phyloP scores from a whole-genome alignment of 2,888 invertebrate species.

The Malachius bipustulatus region DNA sequence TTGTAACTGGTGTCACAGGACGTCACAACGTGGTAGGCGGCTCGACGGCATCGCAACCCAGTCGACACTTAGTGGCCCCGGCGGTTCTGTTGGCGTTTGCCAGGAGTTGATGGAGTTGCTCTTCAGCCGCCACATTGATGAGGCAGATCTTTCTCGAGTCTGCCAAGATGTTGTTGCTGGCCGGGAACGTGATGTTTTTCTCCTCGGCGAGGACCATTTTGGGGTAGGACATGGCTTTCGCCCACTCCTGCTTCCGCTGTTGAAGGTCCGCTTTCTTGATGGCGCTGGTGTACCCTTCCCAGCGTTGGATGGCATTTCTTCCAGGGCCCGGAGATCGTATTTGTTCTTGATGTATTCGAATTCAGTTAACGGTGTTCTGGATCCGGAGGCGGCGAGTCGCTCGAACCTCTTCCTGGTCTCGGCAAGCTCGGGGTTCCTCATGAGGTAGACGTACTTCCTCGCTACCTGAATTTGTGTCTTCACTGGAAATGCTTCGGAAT shows the following conservation, averaged over 20 bases:
- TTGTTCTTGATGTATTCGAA: constrained; percentile 4
- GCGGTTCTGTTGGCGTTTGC: too few relatives aligned
- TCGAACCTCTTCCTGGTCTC: neutral
- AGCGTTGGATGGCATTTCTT: neutral
- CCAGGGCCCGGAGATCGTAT: neutral
- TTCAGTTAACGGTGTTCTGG: constrained; percentile 11
- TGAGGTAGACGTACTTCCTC: constrained; percentile 6
- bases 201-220: neutral
- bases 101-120: constrained; percentile 4
- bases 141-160: neutral
- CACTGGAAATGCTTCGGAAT: constrained; percentile 7
- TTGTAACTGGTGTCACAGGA: constrained; percentile 3
- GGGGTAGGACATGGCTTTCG: neutral
- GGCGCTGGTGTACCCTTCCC: neutral
- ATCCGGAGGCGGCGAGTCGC: constrained; percentile 8
- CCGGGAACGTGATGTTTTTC: neutral
- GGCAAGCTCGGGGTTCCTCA: constrained; percentile 8
- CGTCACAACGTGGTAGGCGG: constrained; percentile 5
- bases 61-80: neutral
- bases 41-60: constrained; percentile 4
- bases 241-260: neutral
- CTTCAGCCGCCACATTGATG: neutral
- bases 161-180: neutral
- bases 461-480: constrained; percentile 13
- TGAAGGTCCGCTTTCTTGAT: neutral